A percentile compares a stretch with the other conserved stretches of the same genome.
Evolutionary conservation across 2,113 vertebrate species (phyloP).

Genomic region (Nymphicus hollandicus): DNA sequence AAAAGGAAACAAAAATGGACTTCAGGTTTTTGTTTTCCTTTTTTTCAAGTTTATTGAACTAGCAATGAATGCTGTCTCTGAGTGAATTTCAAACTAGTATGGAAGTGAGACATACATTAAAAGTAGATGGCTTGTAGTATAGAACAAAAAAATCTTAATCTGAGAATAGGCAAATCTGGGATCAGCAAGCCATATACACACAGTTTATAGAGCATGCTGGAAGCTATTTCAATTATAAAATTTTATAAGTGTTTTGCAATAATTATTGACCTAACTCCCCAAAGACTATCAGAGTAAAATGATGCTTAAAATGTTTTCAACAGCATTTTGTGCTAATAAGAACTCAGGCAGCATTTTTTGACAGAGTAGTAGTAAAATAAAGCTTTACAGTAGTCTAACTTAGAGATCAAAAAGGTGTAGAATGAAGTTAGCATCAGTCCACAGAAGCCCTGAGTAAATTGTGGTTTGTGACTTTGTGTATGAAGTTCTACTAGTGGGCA

Average conservation of each 20-base stretch:
- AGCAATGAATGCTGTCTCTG: background rate
- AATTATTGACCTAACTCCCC: background rate
- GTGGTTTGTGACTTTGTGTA: background rate
- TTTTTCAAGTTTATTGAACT: background rate
- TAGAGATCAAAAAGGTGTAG: background rate
- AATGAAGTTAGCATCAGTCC: background rate
- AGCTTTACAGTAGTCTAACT: background rate
- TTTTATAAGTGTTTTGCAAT: constrained; percentile 7
- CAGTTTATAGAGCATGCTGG: background rate
- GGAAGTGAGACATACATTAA: background rate
- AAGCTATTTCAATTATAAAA: background rate
- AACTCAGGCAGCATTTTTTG: background rate
- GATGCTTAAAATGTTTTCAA: background rate
- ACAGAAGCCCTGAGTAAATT: background rate
- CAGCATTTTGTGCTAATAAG: background rate
- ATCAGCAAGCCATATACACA: background rate
- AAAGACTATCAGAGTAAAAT: background rate
- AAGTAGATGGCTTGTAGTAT: background rate
- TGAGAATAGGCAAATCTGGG: background rate
- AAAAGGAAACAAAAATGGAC: background rate
- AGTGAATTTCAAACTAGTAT: background rate
- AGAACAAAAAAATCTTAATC: background rate
- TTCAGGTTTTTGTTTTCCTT: background rate
- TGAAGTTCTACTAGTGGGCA: background rate
- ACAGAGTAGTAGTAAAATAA: background rate